Evolutionary conservation across 2,113 vertebrate species (phyloP), one percentile per base, ranked within the genome.

Genomic region (Burhinus oedicnemus): DNA sequence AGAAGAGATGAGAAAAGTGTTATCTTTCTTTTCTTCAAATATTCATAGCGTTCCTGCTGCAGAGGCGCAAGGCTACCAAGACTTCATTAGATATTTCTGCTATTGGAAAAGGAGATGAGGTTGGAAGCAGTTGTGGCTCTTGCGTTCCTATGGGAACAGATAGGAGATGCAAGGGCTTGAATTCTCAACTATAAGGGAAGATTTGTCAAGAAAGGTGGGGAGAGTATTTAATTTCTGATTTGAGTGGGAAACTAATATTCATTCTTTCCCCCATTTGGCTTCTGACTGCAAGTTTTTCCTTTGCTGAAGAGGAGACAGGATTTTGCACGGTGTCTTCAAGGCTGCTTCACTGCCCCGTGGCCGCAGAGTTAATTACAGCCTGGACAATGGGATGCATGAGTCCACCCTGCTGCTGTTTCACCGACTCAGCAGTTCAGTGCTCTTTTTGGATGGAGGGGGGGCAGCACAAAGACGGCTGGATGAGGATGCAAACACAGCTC

Each of bases 71-170:
- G 90, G 78, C 78, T 57, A 9, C n/a, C 0, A 1, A 72, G 44
- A 6, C 76, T 92, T 76, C 23, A 3, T 61, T 49, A 54, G 90
- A 3, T 57, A 60, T 83, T 47, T 68, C 86, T 87, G 69, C 76
- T 64, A 0, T 20, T 70, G 84, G 95, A 27, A 64, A 72, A 82
- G 40, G 68, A 85, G 86, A 20, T 62, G 75, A 75, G 42, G 45
- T 44, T 93, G 86, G 93, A 93, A 94, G 66, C 52, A 58, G 83
- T 70, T 49, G 71, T 87, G 77, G 71, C 83, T 87, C 36, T 68
- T 64, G 14, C 2, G 83, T 91, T 90, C 92, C 94, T 91, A 68
- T 94, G 88, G 93, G 90, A 94, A 92, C 94, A 92, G 95, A n/a
- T 57, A 34, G 64, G 71, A 70, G 34, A 55, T 80, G 66, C 45